phyloP scores from a whole-genome alignment of 2,888 invertebrate species.

The Osmoderma eremita region DNA sequence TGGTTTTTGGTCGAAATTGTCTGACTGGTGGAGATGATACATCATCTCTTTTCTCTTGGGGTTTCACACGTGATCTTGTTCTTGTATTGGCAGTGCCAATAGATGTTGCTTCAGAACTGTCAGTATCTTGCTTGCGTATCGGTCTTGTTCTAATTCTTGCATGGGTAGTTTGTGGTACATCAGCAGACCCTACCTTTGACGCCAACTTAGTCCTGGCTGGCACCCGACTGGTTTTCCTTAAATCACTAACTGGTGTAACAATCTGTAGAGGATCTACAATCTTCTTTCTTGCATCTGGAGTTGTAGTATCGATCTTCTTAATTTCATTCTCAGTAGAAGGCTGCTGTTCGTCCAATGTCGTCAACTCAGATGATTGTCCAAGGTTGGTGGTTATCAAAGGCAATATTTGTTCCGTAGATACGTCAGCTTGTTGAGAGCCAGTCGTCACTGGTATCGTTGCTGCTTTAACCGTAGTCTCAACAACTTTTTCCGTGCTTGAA shows the following conservation, averaged over 20 bases:
- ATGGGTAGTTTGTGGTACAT: not conserved
- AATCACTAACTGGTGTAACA: constrained; percentile 22
- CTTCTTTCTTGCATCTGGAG: constrained; percentile 26
- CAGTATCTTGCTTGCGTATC: constrained; percentile 21
- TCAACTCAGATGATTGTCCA: constrained; percentile 31
- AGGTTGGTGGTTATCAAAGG: constrained; percentile 20
- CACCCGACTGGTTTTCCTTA: constrained; percentile 5
- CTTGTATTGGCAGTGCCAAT: not conserved
- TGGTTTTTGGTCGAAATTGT: constrained; percentile 44
- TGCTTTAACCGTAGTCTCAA: constrained; percentile 10
- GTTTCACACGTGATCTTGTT: constrained; percentile 5
- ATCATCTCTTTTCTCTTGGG: constrained; percentile 28
- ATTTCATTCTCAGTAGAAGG: constrained; percentile 43
- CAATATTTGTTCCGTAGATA: constrained; percentile 15
- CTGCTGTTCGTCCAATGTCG: constrained; percentile 32
- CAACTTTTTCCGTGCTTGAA: constrained; percentile 33
- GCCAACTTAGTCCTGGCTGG: not conserved
- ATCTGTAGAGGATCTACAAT: constrained; percentile 21
- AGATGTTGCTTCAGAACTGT: constrained; percentile 27
- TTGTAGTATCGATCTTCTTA: constrained; percentile 31
- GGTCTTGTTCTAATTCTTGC: constrained; percentile 36
- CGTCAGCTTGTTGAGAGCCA: constrained; percentile 3
- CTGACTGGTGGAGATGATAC: constrained; percentile 21
- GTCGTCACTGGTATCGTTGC: not conserved
- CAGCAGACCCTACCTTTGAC: constrained; percentile 17